Evolutionary conservation across 2,888 invertebrate species (phyloP).

Genomic region (Hetaerina titia): DNA sequence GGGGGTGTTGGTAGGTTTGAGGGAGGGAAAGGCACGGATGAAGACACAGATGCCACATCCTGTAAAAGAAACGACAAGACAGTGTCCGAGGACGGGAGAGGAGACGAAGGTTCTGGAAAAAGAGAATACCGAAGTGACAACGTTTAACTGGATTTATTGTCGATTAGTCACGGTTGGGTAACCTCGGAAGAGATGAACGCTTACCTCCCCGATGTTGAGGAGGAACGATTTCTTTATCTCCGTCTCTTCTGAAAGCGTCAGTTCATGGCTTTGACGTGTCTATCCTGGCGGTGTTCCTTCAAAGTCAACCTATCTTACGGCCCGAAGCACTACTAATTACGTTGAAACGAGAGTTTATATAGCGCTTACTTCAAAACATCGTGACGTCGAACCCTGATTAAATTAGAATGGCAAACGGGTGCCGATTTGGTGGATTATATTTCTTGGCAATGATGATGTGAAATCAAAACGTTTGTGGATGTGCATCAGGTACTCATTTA

Average conservation of each 20-base stretch:
- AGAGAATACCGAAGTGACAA: slow-evolving; percentile 40
- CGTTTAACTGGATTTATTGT: slow-evolving; percentile 39
- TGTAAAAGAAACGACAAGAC: slow-evolving; percentile 15
- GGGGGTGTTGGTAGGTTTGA: background rate
- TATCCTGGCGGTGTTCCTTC: background rate
- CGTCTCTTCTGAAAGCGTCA: background rate
- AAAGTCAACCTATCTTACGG: background rate
- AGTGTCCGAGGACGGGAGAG: background rate
- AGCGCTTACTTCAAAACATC: background rate
- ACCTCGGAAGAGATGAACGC: background rate
- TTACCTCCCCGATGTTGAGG: background rate
- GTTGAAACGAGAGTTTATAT: background rate
- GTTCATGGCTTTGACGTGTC: slow-evolving; percentile 2
- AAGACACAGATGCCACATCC: slow-evolving; percentile 47
- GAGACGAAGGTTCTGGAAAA: background rate
- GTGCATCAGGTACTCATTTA: no score
- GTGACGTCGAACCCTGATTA: background rate
- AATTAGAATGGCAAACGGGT: background rate
- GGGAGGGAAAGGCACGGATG: background rate
- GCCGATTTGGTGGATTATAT: background rate
- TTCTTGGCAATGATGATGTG: background rate
- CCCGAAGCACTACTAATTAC: background rate
- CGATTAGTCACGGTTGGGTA: slow-evolving; percentile 20
- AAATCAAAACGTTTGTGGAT: no score
- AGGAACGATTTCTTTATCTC: background rate